A percentile compares a stretch with the other conserved stretches of the same genome.
These are phyloP conservation scores for Drosophila leontia DNA, from an alignment of 1,140 invertebrate species.

Conservation along the genomic window DNA sequence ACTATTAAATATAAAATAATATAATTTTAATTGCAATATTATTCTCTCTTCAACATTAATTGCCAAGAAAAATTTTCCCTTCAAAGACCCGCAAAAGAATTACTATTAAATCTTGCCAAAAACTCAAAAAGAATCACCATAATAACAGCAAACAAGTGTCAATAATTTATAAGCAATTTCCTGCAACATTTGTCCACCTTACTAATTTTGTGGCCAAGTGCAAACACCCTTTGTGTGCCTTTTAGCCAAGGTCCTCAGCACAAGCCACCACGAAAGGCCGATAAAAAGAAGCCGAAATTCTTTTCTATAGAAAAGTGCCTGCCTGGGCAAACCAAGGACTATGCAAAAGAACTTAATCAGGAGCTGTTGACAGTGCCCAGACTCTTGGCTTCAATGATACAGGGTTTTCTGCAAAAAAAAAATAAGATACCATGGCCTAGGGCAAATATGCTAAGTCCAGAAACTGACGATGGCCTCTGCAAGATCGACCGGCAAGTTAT, in stretches of 20 bases:
- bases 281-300: conserved; percentile 16
- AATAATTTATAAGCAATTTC: conserved; percentile 29
- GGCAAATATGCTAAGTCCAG: conserved; percentile 57
- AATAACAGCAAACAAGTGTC: conserved; percentile 8
- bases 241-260: not conserved
- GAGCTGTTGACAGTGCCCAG: conserved; percentile 45
- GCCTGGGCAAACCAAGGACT: conserved; percentile 14
- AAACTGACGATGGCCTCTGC: conserved; percentile 24
- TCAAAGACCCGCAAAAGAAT: not conserved
- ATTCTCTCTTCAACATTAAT: not conserved
- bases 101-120: not conserved
- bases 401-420: not conserved
- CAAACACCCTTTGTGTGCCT: conserved; percentile 25
- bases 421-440: conserved; percentile 26
- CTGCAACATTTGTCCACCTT: conserved; percentile 9
- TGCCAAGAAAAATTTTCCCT: not conserved
- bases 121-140: conserved; percentile 3
- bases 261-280: not conserved
- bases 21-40: not conserved
- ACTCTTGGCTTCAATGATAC: conserved; percentile 26
- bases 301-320: conserved; percentile 24
- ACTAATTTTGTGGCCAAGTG: conserved; percentile 26
- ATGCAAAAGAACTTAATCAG: conserved; percentile 56
- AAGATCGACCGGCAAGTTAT: conserved; percentile 71
- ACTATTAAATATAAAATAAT: not conserved